phyloP scores from a whole-genome alignment of 2,888 invertebrate genomes.

The Siphlonurus alternatus region DNA sequence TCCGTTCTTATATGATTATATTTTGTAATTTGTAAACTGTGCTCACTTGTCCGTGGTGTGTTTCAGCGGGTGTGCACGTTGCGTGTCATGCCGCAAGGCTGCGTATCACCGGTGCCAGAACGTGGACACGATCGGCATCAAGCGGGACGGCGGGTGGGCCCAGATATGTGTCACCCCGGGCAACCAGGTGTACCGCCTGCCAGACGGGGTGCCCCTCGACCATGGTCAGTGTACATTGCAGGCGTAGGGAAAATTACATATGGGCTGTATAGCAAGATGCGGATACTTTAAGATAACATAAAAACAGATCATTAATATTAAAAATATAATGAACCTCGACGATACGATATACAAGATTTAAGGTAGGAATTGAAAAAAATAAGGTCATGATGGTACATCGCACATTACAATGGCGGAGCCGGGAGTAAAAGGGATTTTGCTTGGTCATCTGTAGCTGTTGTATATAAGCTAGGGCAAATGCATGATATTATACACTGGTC shows the following conservation, averaged over 20 bases:
- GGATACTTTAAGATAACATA: not conserved
- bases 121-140: constrained; percentile 40
- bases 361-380: not conserved
- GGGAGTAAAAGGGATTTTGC: not conserved
- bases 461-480: too few species aligned
- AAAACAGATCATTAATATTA: not conserved
- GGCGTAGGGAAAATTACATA: not conserved
- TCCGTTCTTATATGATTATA: too few species aligned
- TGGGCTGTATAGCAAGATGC: not conserved
- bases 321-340: not conserved
- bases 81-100: not conserved
- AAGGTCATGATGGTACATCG: not conserved
- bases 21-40: too few species aligned
- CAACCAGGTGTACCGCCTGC: constrained; percentile 39
- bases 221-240: constrained; percentile 30
- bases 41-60: too few species aligned
- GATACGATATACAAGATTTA: not conserved
- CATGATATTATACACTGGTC: too few species aligned
- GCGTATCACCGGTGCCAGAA: not conserved
- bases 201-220: constrained; percentile 35
- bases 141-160: constrained; percentile 49
- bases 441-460: too few species aligned
- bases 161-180: constrained; percentile 43
- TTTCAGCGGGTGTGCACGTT: not conserved
- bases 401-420: not conserved